Conservation (phyloP, 2,888 invertebrate genomes). For the Coleophora deauratella region DNA sequence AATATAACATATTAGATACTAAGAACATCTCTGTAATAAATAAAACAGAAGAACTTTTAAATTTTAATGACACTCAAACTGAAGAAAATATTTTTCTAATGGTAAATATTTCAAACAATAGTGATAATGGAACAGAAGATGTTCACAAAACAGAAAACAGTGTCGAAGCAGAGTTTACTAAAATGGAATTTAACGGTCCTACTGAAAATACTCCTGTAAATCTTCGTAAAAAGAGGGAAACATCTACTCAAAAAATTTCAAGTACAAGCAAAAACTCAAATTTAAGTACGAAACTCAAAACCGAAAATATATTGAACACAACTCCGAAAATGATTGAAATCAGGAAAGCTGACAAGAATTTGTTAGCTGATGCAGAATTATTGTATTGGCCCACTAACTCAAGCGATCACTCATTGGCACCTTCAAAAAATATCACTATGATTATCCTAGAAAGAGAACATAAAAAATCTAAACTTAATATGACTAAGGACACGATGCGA, state of each 20-base stretch:
- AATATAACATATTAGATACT: background rate
- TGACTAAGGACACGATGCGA: slow-evolving; percentile 40
- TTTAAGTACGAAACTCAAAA: background rate
- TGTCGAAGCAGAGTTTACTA: slow-evolving; percentile 44
- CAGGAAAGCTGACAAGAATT: slow-evolving; percentile 34
- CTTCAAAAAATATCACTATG: slow-evolving; percentile 42
- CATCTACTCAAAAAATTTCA: background rate
- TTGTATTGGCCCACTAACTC: slow-evolving; percentile 48
- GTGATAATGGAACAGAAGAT: slow-evolving; percentile 26
- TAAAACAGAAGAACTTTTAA: slow-evolving; percentile 20
- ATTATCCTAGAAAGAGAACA: slow-evolving; percentile 49
- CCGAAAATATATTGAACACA: slow-evolving; percentile 10
- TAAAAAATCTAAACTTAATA: slow-evolving; percentile 46
- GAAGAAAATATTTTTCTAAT: slow-evolving; percentile 34
- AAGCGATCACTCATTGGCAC: slow-evolving; percentile 17
- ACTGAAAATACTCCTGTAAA: slow-evolving; percentile 20
- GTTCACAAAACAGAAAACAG: slow-evolving; percentile 36
- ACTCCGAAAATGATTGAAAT: slow-evolving; percentile 16
- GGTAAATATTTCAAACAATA: slow-evolving; percentile 38
- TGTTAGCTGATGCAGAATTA: slow-evolving; percentile 37
- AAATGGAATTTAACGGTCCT: slow-evolving; percentile 23
- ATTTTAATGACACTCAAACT: slow-evolving; percentile 27
- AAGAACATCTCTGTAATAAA: slow-evolving; percentile 10
- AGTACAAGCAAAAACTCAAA: slow-evolving; percentile 7
- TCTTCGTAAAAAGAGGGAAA: slow-evolving; percentile 39